Conservation (phyloP, 2,797 vertebrate genomes). For the Prionace glauca region DNA sequence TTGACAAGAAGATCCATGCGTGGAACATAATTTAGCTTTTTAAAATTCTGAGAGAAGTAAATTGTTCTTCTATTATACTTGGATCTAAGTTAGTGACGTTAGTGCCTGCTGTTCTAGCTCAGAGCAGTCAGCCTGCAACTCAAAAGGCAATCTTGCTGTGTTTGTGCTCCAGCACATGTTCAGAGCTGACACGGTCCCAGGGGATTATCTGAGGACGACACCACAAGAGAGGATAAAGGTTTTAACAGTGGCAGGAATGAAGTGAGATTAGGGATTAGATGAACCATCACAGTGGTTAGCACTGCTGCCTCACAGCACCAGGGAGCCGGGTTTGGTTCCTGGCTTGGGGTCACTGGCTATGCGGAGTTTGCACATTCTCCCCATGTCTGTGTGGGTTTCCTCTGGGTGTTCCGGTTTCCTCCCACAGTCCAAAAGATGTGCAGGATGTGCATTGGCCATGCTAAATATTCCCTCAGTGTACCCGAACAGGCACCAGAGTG, state of each 20-base stretch:
- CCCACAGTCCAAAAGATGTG: too few species aligned
- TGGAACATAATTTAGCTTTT: neutral
- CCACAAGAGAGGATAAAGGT: neutral
- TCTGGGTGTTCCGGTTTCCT: too few species aligned
- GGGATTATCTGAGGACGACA: neutral
- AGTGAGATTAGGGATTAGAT: neutral
- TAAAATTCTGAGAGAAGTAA: neutral
- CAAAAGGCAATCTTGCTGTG: neutral
- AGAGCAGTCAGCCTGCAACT: neutral
- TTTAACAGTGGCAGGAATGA: neutral
- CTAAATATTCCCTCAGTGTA: too few species aligned
- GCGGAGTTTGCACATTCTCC: too few species aligned
- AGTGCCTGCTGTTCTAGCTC: neutral
- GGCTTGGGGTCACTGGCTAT: too few species aligned
- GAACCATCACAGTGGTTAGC: neutral
- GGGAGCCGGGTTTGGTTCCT: too few species aligned
- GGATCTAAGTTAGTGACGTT: neutral
- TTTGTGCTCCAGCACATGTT: neutral
- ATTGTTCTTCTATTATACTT: neutral
- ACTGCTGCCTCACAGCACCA: too few species aligned
- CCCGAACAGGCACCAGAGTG: too few species aligned
- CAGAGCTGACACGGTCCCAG: too few species aligned
- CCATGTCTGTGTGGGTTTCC: too few species aligned
- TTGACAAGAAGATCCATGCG: neutral
- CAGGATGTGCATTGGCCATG: too few species aligned